Evolutionary conservation across 2,888 invertebrate species (phyloP), one percentile per base, ranked within the genome.

Genomic region (Pyrrhosoma nymphula): DNA sequence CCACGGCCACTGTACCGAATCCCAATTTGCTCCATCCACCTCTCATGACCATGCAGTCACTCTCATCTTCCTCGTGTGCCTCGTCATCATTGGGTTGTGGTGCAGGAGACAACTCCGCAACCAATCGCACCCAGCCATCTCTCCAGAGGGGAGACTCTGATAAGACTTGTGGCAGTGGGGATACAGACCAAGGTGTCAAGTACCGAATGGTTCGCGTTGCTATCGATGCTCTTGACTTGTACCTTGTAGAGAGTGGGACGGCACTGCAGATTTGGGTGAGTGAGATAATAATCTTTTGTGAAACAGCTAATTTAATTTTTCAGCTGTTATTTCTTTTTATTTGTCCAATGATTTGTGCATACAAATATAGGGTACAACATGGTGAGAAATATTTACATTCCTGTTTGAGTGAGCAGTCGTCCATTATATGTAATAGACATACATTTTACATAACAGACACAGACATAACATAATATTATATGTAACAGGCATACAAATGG

Each of bases 131-230:
- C 16, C 93, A 93, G n/a, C 47, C 63, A n/a, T n/a, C 93, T 18
- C 69, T 93, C 26, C 93, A 93, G 39, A 69, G 93, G 47, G 69
- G 69, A 30, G 93, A 93, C 47, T 93, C 93, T 0, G 93, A 93
- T 14, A 93, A 93, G 93, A 93, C 93, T 14, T 82, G 82, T 82
- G 63, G 63, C 16, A 69, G n/a, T 47, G 63, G 39, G 39, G 93
- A 93, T 18, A 0, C 63, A 14, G 93, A 93, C 47, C 93, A 98
- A 96, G 98, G 98, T 96, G 98, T 99, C 95, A 99, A 99, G 97
- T 99, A 99, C 97, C 98, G 98, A 96, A 98, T 99, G 98, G 98
- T 99, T 14, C 97, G 99, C 90, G 97, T 99, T 3, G 98, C 99
- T 0, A 97, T 99, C 63, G 99, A 99, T 97, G 98, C 98, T 2